These are phyloP conservation scores for Neosilurus mollespiculum DNA, from an alignment of 2,797 vertebrate genomes.

Conservation along the genomic window DNA sequence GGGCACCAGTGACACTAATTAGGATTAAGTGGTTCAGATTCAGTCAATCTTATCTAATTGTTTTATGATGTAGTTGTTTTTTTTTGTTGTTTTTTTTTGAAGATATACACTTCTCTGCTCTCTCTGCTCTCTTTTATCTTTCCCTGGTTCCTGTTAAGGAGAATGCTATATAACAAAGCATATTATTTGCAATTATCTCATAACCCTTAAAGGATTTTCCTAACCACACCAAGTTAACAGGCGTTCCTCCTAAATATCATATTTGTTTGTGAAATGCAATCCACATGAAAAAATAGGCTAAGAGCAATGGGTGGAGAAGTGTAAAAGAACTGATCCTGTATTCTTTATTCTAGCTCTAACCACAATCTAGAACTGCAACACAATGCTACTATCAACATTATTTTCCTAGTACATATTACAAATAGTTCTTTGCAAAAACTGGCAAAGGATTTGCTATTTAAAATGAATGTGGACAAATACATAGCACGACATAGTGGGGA, in stretches of 20 bases:
- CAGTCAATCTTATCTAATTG: neutral
- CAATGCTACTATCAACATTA: neutral
- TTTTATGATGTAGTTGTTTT: neutral
- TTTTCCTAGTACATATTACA: neutral
- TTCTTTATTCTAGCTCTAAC: neutral
- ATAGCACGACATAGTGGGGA: neutral
- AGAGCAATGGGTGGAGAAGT: conserved; percentile 47
- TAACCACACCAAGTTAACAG: neutral
- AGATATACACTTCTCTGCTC: conserved; percentile 11
- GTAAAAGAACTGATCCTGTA: neutral
- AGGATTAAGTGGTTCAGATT: too few relatives aligned
- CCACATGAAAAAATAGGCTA: conserved; percentile 33
- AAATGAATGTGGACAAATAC: neutral
- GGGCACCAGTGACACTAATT: too few relatives aligned
- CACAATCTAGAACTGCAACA: neutral
- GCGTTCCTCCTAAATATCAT: conserved; percentile 34
- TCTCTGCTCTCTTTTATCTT: conserved; percentile 44
- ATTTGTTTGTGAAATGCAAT: conserved; percentile 42
- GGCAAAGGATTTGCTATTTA: neutral
- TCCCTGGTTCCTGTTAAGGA: conserved; percentile 53
- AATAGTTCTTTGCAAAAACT: neutral
- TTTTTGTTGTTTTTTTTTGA: conserved; percentile 56
- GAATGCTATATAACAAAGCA: conserved; percentile 55
- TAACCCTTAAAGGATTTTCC: conserved; percentile 52
- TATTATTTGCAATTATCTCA: conserved; percentile 61